These are phyloP conservation scores for Halotydeus destructor DNA, from an alignment of 1,140 invertebrate species.

Conservation along the genomic window DNA sequence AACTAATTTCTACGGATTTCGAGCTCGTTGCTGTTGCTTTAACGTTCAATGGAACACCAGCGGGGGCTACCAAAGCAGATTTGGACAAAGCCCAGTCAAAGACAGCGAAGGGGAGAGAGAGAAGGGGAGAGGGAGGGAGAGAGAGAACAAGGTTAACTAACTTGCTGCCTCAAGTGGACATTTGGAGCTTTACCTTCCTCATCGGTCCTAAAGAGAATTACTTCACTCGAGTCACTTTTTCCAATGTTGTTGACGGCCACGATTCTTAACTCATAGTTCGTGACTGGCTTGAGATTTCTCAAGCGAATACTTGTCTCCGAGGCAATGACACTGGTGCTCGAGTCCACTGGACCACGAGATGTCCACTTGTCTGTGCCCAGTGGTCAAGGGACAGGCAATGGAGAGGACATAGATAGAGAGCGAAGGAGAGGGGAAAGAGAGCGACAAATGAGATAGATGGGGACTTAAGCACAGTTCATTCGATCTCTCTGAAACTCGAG, in stretches of 20 bases:
- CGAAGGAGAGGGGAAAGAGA: too few relatives aligned
- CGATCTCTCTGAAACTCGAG: too few relatives aligned
- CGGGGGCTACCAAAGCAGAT: slow-evolving; percentile 53
- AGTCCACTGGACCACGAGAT: too few relatives aligned
- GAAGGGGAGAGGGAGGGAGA: too few relatives aligned
- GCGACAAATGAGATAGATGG: too few relatives aligned
- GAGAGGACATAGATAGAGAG: too few relatives aligned
- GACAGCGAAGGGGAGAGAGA: too few relatives aligned
- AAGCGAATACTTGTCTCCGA: slow-evolving; percentile 52
- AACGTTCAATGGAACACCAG: slow-evolving; percentile 22
- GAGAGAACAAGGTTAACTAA: background rate
- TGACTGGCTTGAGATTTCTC: slow-evolving; percentile 56
- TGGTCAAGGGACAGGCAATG: too few relatives aligned
- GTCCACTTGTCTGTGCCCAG: too few relatives aligned
- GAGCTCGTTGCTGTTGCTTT: slow-evolving; percentile 24
- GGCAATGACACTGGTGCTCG: slow-evolving; percentile 35
- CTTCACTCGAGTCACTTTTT: slow-evolving; percentile 70
- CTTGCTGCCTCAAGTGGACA: too few relatives aligned
- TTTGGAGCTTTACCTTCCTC: slow-evolving; percentile 50
- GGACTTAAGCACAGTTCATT: too few relatives aligned
- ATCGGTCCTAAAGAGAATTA: slow-evolving; percentile 53
- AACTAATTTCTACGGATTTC: slow-evolving; percentile 26
- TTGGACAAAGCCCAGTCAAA: slow-evolving; percentile 75
- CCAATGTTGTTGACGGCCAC: slow-evolving; percentile 93
- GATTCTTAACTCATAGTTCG: slow-evolving; percentile 84